Conservation (phyloP, 2,797 vertebrate species). For the Sebastes iracundus region DNA sequence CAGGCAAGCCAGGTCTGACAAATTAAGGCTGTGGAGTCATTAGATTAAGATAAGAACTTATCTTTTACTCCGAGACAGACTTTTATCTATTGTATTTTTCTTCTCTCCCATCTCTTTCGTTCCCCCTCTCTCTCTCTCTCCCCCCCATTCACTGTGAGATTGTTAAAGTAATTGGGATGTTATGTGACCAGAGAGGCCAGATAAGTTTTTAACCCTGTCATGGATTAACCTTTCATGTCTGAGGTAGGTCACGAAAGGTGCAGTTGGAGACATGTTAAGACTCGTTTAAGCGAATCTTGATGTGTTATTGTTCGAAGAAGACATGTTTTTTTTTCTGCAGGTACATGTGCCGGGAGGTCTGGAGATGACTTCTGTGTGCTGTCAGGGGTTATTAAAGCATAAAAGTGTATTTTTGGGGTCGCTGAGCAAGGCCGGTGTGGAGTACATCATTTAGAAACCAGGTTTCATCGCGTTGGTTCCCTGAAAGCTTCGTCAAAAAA, state of each 20-base stretch:
- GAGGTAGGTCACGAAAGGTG: conserved; percentile 71
- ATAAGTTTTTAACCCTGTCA: conserved; percentile 83
- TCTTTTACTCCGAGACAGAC: conserved; percentile 93
- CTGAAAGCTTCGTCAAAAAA: conserved; percentile 50
- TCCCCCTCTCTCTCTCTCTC: not conserved
- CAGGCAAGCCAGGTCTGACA: conserved; percentile 91
- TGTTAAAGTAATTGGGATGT: conserved; percentile 93
- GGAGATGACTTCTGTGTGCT: conserved; percentile 59
- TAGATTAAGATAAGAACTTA: conserved; percentile 99
- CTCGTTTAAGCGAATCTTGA: conserved; percentile 74
- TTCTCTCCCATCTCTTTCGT: conserved; percentile 58
- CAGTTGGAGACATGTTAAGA: conserved; percentile 71
- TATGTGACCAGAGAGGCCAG: conserved; percentile 79
- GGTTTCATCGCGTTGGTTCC: conserved; percentile 67
- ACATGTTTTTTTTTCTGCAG: conserved; percentile 57
- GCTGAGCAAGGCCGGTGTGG: conserved; percentile 49
- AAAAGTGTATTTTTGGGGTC: conserved; percentile 61
- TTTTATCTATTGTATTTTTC: conserved; percentile 94
- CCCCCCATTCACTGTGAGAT: conserved; percentile 72
- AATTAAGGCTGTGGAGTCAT: conserved; percentile 97
- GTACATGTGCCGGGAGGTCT: conserved; percentile 68
- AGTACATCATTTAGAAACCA: conserved; percentile 75
- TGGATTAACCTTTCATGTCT: conserved; percentile 73
- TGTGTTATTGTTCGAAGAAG: conserved; percentile 41
- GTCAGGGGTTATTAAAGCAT: conserved; percentile 76